phyloP scores from a whole-genome alignment of 2,888 invertebrate species.

The Stramonita haemastoma region DNA sequence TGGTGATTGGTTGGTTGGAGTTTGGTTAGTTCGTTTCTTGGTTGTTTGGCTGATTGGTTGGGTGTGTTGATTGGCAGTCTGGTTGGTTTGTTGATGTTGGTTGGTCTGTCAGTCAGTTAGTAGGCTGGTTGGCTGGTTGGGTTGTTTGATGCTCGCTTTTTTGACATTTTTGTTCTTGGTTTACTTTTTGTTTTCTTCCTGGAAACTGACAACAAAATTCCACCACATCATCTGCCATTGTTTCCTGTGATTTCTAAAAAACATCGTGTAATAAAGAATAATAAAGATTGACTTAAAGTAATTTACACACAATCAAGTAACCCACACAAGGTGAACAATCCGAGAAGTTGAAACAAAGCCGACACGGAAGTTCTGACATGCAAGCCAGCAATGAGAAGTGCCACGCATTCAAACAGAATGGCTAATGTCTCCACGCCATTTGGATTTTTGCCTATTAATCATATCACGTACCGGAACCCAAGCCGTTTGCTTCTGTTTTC shows the following conservation, averaged over 20 bases:
- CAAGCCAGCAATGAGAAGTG: neutral
- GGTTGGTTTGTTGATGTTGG: no score
- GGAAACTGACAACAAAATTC: slow-evolving; percentile 5
- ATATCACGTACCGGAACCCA: slow-evolving; percentile 26
- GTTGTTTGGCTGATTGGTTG: no score
- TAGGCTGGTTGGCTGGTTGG: no score
- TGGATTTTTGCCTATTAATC: slow-evolving; percentile 31
- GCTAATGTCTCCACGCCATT: slow-evolving; percentile 16
- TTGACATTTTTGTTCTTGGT: neutral
- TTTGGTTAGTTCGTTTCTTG: no score
- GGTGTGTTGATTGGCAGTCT: no score
- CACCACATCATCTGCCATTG: no score
- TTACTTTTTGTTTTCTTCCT: neutral
- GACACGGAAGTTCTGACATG: slow-evolving; percentile 25
- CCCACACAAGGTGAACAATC: neutral
- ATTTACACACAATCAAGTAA: neutral
- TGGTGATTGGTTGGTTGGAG: no score
- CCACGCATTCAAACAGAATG: slow-evolving; percentile 32
- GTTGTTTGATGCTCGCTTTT: fast-evolving
- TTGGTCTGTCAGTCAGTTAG: no score
- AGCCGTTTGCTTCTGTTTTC: slow-evolving; percentile 30
- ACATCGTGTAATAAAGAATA: no score
- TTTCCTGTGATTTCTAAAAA: neutral
- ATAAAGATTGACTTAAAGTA: no score
- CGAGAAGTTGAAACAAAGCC: neutral